phyloP scores from a whole-genome alignment of 1,140 invertebrate genomes.

The Heliconius congener region DNA sequence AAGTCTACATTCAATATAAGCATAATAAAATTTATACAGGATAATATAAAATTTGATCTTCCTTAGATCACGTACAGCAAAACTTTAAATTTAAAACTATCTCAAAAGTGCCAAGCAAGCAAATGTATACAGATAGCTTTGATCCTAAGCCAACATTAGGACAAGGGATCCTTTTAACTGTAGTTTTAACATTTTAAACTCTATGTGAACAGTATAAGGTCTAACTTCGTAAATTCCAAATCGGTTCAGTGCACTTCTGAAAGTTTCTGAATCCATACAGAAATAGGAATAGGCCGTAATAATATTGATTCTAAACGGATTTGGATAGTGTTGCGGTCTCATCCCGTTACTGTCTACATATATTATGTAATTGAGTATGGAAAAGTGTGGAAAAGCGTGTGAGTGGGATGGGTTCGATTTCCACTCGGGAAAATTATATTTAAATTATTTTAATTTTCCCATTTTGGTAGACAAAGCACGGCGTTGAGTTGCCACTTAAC shows the following conservation, averaged over 20 bases:
- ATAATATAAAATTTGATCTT: background rate
- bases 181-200: background rate
- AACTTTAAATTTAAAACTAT: constrained; percentile 9
- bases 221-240: background rate
- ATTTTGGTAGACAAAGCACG: no score
- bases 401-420: no score
- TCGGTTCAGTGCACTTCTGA: constrained; percentile 36
- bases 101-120: constrained; percentile 27
- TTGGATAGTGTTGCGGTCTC: constrained; percentile 37
- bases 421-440: no score
- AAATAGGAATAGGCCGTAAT: constrained; percentile 34
- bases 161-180: constrained; percentile 22
- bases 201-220: constrained; percentile 4
- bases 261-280: constrained; percentile 41
- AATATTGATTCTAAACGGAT: constrained; percentile 47
- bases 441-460: no score
- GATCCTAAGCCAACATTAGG: constrained; percentile 43
- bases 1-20: background rate
- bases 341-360: background rate
- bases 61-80: background rate
- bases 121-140: constrained; percentile 41
- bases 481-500: no score
- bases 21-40: background rate
- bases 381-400: background rate
- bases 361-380: background rate